Evolutionary conservation across 2,797 vertebrate genomes (phyloP), one percentile per base, ranked within the genome.

Genomic region (Nasua narica): DNA sequence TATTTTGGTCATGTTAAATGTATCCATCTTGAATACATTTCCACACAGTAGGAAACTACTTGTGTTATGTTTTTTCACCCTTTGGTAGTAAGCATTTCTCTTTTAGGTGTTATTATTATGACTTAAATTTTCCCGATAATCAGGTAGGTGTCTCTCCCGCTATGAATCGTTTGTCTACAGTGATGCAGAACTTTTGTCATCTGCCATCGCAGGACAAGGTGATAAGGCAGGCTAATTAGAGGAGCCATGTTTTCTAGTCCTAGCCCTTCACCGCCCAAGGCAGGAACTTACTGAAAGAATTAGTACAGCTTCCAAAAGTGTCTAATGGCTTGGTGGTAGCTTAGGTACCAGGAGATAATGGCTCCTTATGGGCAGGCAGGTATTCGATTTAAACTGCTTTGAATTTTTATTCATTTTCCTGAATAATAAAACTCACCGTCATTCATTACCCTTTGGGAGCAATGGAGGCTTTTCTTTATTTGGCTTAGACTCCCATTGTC

Each of bases 341-440:
- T 90, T 67, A 37, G 50, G 40, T 12, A 48, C 56, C 27, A 21
- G 46, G 40, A 93, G 46, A 79, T 69, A 35, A 82, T 50, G 79
- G 13, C 27, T 91, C 37, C 52, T 89, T 35, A n/a, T 37, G 14
- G 37, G 50, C 27, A 77, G 58, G 7, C 46, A 46, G n/a, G n/a
- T 72, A 69, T 65, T 52, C 23, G 10, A 81, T 58, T 87, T 77
- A 83, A 94, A 76, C n/a, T 74, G 62, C 87, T 97, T 95, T 96
- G 79, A 82, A 72, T 76, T 96, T 94, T 81, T 79, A 91, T 95
- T 95, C 86, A 92, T 67, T 62, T 88, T 81, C 54, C 25, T 84
- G 79, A 93, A 91, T 96, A 77, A 90, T 67, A 94, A 87, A 32
- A 18, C 35, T 95, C 27, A 89, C 27, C 43, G 35, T 77, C n/a